phyloP scores from a whole-genome alignment of 2,113 vertebrate genomes.

The Sus scrofa region T2T-Sscrofa CM000813.6:96918001-96918500 shows the following conservation, averaged over 20 bases:
- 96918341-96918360: background rate
- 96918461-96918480: constrained; percentile 39
- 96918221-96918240: background rate
- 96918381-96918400: background rate
- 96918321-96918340: background rate
- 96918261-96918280: background rate
- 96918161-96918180: constrained; percentile 32
- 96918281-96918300: background rate
- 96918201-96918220: constrained; percentile 19
- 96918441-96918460: constrained; percentile 25
- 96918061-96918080: background rate
- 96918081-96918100: background rate
- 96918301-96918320: background rate
- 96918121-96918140: background rate
- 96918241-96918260: constrained; percentile 9
- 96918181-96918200: background rate
- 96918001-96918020: background rate
- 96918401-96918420: constrained; percentile 23
- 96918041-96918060: background rate
- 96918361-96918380: background rate
- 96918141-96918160: background rate
- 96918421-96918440: constrained; percentile 28
- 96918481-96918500: background rate
- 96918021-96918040: background rate
- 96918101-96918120: background rate